These are phyloP conservation scores for Thryonomys swinderianus DNA, from an alignment of 2,113 vertebrate genomes.

Conservation along the genomic window DNA sequence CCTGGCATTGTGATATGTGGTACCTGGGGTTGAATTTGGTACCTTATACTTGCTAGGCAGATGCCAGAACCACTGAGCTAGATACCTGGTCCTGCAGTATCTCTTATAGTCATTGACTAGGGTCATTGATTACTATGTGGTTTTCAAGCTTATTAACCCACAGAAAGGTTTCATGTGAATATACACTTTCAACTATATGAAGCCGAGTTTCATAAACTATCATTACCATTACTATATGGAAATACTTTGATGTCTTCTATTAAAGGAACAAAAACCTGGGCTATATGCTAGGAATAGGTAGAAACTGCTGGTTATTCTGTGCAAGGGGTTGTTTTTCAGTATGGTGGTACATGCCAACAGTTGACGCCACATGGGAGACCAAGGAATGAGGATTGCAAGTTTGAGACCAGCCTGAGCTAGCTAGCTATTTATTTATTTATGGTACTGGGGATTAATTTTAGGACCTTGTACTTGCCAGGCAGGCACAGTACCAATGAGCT, in stretches of 20 bases:
- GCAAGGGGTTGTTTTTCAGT: not conserved
- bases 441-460: no score
- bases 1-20: no score
- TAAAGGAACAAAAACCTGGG: not conserved
- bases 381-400: not conserved
- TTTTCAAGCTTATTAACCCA: slow-evolving; percentile 46
- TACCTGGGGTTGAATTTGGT: no score
- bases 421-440: not conserved
- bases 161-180: slow-evolving; percentile 16
- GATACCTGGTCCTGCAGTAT: not conserved
- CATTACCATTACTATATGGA: not conserved
- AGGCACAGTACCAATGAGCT: no score
- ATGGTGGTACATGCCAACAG: not conserved
- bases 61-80: no score
- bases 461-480: no score
- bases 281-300: slow-evolving; percentile 10
- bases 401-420: not conserved
- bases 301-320: slow-evolving; percentile 16
- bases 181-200: not conserved
- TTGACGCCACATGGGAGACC: not conserved
- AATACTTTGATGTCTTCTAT: not conserved
- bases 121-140: not conserved
- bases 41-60: no score
- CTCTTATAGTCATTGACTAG: not conserved
- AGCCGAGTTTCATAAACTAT: not conserved